These are phyloP conservation scores for Camponotus floridanus DNA, from an alignment of 1,140 invertebrate genomes.

Conservation along the genomic window DNA sequence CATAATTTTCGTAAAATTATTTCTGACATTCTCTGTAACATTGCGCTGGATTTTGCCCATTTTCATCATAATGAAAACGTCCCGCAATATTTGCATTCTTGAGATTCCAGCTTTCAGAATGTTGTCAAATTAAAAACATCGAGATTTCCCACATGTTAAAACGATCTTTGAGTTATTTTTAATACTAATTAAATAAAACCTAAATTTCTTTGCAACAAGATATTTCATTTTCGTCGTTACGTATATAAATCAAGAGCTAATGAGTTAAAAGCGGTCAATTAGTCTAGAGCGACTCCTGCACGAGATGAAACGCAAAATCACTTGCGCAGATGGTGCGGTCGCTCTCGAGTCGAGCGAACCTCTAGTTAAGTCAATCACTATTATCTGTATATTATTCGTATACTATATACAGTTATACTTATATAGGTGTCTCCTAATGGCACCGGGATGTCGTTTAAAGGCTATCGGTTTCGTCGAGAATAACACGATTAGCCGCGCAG, in stretches of 20 bases:
- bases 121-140: too few relatives aligned
- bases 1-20: too few relatives aligned
- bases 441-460: neutral
- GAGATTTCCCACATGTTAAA: too few relatives aligned
- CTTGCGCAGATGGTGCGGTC: neutral
- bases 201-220: neutral
- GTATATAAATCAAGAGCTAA: neutral
- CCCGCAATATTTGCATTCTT: neutral
- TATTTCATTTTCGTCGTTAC: neutral
- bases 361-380: neutral
- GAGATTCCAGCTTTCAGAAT: too few relatives aligned
- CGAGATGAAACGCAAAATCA: slow-evolving; percentile 4
- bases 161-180: neutral
- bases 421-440: neutral
- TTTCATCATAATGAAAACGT: too few relatives aligned
- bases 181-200: neutral
- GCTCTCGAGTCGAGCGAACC: neutral
- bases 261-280: slow-evolving; percentile 9
- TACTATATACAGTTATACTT: neutral
- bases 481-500: neutral
- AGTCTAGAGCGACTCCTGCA: neutral
- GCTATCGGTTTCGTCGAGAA: neutral
- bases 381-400: slow-evolving; percentile 4
- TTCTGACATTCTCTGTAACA: too few relatives aligned
- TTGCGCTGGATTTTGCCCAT: too few relatives aligned